Conservation (phyloP, 2,888 invertebrate species). For the Tetragonula carbonaria region DNA sequence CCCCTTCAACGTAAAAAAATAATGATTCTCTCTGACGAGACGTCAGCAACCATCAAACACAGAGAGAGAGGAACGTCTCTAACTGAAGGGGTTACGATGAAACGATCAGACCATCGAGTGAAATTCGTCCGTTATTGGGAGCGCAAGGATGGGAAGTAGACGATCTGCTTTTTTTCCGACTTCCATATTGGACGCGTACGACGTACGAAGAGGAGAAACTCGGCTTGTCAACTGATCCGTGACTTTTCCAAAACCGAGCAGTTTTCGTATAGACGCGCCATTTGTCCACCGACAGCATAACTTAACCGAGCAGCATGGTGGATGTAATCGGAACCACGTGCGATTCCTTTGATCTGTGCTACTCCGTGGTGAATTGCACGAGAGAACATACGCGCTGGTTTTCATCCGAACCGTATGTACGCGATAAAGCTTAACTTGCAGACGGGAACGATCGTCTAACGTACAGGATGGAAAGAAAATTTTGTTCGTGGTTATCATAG, state of each 20-base stretch:
- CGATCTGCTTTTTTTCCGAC: neutral
- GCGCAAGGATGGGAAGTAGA: neutral
- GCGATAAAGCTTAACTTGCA: conserved; percentile 71
- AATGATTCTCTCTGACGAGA: neutral
- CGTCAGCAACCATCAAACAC: neutral
- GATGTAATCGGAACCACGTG: conserved; percentile 25
- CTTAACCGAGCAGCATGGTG: conserved; percentile 23
- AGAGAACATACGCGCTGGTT: neutral
- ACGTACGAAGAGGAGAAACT: neutral
- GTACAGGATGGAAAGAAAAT: too few relatives aligned
- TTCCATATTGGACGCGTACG: too few relatives aligned
- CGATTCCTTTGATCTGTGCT: conserved; percentile 57
- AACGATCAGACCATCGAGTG: neutral
- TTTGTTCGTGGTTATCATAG: too few relatives aligned
- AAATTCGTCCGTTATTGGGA: neutral
- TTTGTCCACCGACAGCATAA: conserved; percentile 15
- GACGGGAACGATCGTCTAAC: conserved; percentile 49
- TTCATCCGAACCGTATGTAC: conserved; percentile 49
- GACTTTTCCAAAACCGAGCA: conserved; percentile 35
- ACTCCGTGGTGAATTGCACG: conserved; percentile 1
- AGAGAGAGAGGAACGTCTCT: neutral
- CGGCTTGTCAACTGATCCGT: neutral
- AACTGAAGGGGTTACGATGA: neutral
- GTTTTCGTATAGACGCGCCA: conserved; percentile 33
- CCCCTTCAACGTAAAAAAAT: neutral